A percentile compares a stretch with the other conserved stretches of the same genome.
Evolutionary conservation across 2,888 invertebrate genomes (phyloP).

Genomic region (Tipula lateralis): DNA sequence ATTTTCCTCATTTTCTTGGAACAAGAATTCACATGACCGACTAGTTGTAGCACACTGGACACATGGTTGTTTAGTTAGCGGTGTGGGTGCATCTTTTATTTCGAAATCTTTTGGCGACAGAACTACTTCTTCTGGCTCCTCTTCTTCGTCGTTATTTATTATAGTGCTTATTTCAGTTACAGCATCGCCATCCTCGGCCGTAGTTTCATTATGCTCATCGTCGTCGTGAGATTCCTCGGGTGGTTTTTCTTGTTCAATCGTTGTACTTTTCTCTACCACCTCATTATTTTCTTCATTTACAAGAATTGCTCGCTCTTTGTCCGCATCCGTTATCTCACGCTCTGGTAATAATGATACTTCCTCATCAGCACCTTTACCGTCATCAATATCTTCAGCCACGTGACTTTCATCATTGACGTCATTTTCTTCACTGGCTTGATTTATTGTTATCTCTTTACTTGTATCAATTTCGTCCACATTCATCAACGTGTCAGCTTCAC

Average conservation of each 20-base stretch:
- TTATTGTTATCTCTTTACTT: slow-evolving; percentile 33
- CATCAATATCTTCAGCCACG: slow-evolving; percentile 51
- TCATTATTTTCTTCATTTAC: slow-evolving; percentile 46
- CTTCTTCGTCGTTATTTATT: slow-evolving; percentile 54
- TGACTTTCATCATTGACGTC: slow-evolving; percentile 32
- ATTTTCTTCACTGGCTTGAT: slow-evolving; percentile 35
- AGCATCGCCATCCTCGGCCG: slow-evolving; percentile 37
- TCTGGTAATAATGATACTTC: slow-evolving; percentile 66
- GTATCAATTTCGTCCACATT: slow-evolving; percentile 32
- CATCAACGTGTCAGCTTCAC: slow-evolving; percentile 32
- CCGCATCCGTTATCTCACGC: slow-evolving; percentile 63
- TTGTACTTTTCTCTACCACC: slow-evolving; percentile 35
- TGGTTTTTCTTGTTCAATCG: not conserved
- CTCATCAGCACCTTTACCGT: slow-evolving; percentile 57
- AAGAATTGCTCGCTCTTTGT: slow-evolving; percentile 56
- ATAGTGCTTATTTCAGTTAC: slow-evolving; percentile 44
- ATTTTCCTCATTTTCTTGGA: slow-evolving; percentile 44
- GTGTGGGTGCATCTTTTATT: slow-evolving; percentile 49
- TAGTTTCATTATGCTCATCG: slow-evolving; percentile 33
- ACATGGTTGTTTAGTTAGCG: slow-evolving; percentile 47
- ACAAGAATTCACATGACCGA: slow-evolving; percentile 46
- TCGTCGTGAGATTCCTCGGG: slow-evolving; percentile 31
- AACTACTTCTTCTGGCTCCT: slow-evolving; percentile 50
- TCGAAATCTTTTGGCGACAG: slow-evolving; percentile 43
- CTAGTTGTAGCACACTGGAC: slow-evolving; percentile 48